phyloP scores from a whole-genome alignment of 2,888 invertebrate species.

The Linnaemya tessellans region DNA sequence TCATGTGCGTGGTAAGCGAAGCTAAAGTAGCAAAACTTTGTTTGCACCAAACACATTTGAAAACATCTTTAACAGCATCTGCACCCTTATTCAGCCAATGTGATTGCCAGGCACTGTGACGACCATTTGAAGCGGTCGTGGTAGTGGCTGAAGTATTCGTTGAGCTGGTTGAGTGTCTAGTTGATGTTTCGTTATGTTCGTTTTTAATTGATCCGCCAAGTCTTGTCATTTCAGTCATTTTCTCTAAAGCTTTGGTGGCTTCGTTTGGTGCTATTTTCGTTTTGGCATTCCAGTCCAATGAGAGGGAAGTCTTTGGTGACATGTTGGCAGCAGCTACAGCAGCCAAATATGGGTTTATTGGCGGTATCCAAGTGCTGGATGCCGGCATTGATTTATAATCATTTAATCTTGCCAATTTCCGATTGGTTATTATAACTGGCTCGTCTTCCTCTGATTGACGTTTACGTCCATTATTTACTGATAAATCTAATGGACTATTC shows the following conservation, averaged over 20 bases:
- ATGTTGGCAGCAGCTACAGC: conserved; percentile 89
- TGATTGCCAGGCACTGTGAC: conserved; percentile 97
- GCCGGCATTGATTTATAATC: conserved; percentile 87
- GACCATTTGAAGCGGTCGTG: conserved; percentile 84
- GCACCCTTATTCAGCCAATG: conserved; percentile 99
- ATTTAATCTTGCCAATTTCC: conserved; percentile 87
- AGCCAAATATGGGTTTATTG: conserved; percentile 92
- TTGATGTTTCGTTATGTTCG: conserved; percentile 46
- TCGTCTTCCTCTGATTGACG: conserved; percentile 88
- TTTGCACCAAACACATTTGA: conserved; percentile 99
- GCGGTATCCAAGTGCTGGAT: conserved; percentile 90
- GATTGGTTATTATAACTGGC: conserved; percentile 84
- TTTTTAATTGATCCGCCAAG: conserved; percentile 84
- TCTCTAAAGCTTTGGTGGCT: conserved; percentile 94
- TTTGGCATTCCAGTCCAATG: conserved; percentile 89
- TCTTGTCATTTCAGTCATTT: conserved; percentile 95
- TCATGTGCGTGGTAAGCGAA: conserved; percentile 98
- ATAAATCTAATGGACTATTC: conserved; percentile 89
- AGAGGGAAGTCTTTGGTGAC: conserved; percentile 87
- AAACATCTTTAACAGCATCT: conserved; percentile 96
- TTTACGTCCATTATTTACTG: conserved; percentile 89
- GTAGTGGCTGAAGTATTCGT: conserved; percentile 79
- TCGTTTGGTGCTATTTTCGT: conserved; percentile 91
- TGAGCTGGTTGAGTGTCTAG: conserved; percentile 38
- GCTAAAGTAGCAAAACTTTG: conserved; percentile 97